Percentiles rank a stretch among this genome's conserved stretches.
These are phyloP conservation scores for Laupala kohalensis DNA, from an alignment of 1,140 invertebrate genomes.

Conservation along the genomic window DNA sequence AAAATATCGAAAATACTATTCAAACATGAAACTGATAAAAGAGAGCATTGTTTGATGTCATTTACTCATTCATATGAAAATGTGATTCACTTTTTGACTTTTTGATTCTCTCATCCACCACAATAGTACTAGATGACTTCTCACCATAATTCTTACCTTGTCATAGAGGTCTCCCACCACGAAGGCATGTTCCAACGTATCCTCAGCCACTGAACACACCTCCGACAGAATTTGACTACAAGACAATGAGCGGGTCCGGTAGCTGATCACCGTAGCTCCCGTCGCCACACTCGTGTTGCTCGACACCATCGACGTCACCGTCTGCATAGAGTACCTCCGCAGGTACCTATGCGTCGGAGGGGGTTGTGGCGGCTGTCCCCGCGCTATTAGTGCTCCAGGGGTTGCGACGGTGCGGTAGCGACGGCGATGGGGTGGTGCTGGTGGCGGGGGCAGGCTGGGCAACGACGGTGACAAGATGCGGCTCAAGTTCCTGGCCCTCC, in stretches of 20 bases:
- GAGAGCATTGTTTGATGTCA: too few species aligned
- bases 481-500: neutral
- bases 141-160: too few species aligned
- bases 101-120: too few species aligned
- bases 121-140: too few species aligned
- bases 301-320: neutral
- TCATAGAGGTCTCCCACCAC: neutral
- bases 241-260: neutral
- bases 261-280: neutral
- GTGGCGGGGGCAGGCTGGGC: neutral
- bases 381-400: neutral
- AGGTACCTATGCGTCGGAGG: neutral
- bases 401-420: neutral
- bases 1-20: too few species aligned
- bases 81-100: too few species aligned
- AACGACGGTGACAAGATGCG: constrained; percentile 1
- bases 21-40: too few species aligned
- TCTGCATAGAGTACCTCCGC: neutral
- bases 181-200: neutral
- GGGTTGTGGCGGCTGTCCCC: neutral
- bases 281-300: neutral
- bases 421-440: neutral
- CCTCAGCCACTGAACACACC: neutral
- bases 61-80: too few species aligned
- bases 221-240: neutral